Evolutionary conservation across 64 coral and sea anemone genomes (phyloP), one percentile per base, ranked within the genome.

Genomic region (Anthopleura sola): DNA sequence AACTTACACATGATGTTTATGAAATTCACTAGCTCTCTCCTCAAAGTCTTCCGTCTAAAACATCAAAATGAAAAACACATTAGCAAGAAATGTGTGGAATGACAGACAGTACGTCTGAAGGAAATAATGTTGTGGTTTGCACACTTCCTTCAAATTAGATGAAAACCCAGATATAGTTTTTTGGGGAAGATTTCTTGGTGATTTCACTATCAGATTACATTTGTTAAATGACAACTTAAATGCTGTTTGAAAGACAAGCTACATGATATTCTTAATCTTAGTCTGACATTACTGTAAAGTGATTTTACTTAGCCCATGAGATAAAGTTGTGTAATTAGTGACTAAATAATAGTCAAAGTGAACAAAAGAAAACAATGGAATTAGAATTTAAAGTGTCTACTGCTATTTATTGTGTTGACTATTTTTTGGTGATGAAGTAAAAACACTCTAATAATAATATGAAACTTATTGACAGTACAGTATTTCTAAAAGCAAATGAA

Each of bases 41-140:
- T 97, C 94, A 97, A 97, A 97, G 84, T 97, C 94, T 50, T 90
- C 94, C 69, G 94, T 90, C 94, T 97, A 46, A 50, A 87, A 79
- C 24, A n/a, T 18, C 68, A 85, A 78, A 33, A 75, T 9, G 78
- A 0, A 14, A 5, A 26, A n/a, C 20, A n/a, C 37, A 23, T 49
- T 75, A 36, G 37, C 37, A 24, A 58, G 58, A 26, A 62, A 62
- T 62, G 58, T 62, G 0, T 26, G 58, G 21, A 62, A 62, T 62
- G 58, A 62, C 58, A 62, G 58, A 62, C 58, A 10, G 24, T 7
- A 62, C 11, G 58, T 62, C 58, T 62, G 24, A 4, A 62, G 24
- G 58, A 26, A 62, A 62, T 71, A 71, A 32, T 12, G 66, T 32
- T 71, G 66, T 71, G 66, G 66, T 71, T 71, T 71, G 66, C 12